Percentiles rank a stretch among this genome's conserved stretches.
Conservation (phyloP, 1,140 invertebrate genomes). For the Drosophila watanabei region DNA sequence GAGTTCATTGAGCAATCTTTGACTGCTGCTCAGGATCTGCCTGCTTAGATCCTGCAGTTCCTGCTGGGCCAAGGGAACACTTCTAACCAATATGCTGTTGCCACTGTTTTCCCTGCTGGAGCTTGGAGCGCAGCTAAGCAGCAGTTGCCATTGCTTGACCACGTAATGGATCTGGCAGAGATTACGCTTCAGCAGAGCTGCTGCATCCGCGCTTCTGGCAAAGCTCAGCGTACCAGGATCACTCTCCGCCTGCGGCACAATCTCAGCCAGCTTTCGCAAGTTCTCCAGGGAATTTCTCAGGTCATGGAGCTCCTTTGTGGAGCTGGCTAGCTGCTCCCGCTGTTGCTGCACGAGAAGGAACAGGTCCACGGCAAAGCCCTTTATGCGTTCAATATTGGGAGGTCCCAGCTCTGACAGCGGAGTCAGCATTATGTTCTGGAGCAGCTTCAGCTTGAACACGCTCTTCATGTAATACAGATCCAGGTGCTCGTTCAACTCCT, state of each 20-base stretch:
- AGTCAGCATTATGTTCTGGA: constrained; percentile 88
- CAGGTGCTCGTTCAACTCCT: constrained; percentile 74
- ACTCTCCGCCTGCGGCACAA: constrained; percentile 30
- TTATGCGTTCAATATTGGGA: constrained; percentile 93
- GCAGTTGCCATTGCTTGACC: constrained; percentile 64
- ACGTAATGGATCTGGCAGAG: constrained; percentile 60
- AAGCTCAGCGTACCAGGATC: constrained; percentile 26
- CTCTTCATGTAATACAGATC: constrained; percentile 83
- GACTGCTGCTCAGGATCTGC: constrained; percentile 45
- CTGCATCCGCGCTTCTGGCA: constrained; percentile 38
- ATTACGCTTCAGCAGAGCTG: constrained; percentile 47
- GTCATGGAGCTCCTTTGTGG: constrained; percentile 81
- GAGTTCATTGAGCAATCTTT: constrained; percentile 47
- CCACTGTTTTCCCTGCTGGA: constrained; percentile 5
- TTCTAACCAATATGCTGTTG: constrained; percentile 25
- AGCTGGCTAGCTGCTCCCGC: constrained; percentile 79
- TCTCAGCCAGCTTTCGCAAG: constrained; percentile 56
- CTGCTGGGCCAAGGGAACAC: constrained; percentile 8
- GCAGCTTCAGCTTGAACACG: constrained; percentile 86
- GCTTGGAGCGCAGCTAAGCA: constrained; percentile 59
- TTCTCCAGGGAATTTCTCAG: constrained; percentile 78
- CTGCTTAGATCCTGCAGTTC: constrained; percentile 46
- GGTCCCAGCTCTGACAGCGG: constrained; percentile 93
- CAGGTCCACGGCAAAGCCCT: constrained; percentile 92
- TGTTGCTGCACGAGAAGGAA: constrained; percentile 88